phyloP scores from a whole-genome alignment of 2,797 vertebrate species.

The Phrynocephalus guinanensis region DNA sequence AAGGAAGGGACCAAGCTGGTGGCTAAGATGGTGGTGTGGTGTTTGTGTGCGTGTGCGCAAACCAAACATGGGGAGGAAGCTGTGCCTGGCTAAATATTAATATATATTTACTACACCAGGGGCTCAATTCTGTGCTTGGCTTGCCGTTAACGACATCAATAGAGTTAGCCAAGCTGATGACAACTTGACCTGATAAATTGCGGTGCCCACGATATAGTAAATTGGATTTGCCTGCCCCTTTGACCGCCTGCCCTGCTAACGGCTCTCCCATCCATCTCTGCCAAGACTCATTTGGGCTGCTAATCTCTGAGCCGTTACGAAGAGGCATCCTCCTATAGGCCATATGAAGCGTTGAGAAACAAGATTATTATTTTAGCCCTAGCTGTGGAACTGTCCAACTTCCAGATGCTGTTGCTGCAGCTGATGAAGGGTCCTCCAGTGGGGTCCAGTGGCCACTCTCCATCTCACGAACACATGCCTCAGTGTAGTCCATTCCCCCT shows the following conservation, averaged over 20 bases:
- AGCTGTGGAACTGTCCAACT: no score
- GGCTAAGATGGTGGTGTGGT: no score
- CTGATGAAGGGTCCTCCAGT: no score
- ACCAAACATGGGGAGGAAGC: not conserved
- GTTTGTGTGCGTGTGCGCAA: no score
- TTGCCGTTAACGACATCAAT: not conserved
- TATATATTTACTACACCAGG: no score
- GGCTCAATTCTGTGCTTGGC: not conserved
- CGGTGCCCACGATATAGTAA: not conserved
- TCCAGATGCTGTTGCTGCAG: no score
- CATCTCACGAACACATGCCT: no score
- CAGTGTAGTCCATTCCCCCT: no score
- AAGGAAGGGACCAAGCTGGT: not conserved
- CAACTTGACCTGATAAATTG: slow-evolving; percentile 18
- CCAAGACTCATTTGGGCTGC: not conserved
- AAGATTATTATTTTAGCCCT: no score
- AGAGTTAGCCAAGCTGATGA: slow-evolving; percentile 16
- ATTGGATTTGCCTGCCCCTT: slow-evolving; percentile 16
- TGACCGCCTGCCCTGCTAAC: not conserved
- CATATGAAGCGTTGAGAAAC: no score
- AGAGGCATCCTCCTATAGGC: not conserved
- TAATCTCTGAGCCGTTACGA: slow-evolving; percentile 7
- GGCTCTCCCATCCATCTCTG: not conserved
- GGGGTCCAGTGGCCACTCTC: no score
- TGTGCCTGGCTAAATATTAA: not conserved